Conservation (phyloP, 2,888 invertebrate genomes). For the Sesamia inferens region DNA sequence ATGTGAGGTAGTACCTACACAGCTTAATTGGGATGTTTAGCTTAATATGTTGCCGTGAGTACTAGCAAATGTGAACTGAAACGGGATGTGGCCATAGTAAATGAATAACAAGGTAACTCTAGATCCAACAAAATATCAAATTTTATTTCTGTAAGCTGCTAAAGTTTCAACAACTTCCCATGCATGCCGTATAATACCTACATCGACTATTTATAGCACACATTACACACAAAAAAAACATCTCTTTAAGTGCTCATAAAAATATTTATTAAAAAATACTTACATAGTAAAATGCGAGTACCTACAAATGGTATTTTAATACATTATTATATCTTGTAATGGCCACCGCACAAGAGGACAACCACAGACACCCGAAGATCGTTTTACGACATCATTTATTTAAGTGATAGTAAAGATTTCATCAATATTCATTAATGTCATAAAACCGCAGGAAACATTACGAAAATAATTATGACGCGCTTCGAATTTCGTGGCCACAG, state of each 20-base stretch:
- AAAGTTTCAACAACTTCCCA: slow-evolving; percentile 4
- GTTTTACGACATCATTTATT: slow-evolving; percentile 55
- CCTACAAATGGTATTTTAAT: slow-evolving; percentile 60
- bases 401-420: slow-evolving; percentile 56
- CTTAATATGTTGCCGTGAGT: too few relatives aligned
- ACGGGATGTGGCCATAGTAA: not conserved
- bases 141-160: not conserved
- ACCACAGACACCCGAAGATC: slow-evolving; percentile 34
- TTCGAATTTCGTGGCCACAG: slow-evolving; percentile 38
- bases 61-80: not conserved
- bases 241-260: slow-evolving; percentile 40
- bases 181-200: not conserved
- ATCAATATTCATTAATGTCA: slow-evolving; percentile 60
- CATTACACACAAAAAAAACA: slow-evolving; percentile 16
- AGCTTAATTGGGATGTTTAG: too few relatives aligned
- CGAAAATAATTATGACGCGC: slow-evolving; percentile 35
- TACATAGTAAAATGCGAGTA: slow-evolving; percentile 44
- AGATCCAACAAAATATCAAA: not conserved
- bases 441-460: slow-evolving; percentile 61
- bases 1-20: too few relatives aligned
- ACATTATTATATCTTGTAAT: slow-evolving; percentile 53
- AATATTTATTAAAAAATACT: slow-evolving; percentile 51
- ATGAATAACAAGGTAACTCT: too few relatives aligned
- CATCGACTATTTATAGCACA: slow-evolving; percentile 8
- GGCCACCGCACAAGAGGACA: slow-evolving; percentile 32